Conservation (phyloP, 2,113 vertebrate species). For the Rhabdornis inornatus region DNA sequence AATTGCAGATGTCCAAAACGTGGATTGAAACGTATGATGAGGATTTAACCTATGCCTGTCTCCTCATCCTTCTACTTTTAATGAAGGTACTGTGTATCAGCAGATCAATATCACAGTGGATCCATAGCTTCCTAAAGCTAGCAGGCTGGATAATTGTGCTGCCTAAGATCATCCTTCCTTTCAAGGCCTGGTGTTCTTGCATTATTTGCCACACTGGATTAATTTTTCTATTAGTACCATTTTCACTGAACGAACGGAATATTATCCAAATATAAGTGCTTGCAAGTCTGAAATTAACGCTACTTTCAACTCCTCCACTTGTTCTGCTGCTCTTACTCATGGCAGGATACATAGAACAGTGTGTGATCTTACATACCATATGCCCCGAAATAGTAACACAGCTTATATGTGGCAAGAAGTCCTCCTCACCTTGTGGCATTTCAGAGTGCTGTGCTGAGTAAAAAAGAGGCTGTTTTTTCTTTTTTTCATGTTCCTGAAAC, state of each 20-base stretch:
- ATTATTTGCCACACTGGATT: not conserved
- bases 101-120: accelerated
- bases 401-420: not conserved
- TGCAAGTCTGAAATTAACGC: not conserved
- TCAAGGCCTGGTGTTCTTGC: not conserved
- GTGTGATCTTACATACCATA: not conserved
- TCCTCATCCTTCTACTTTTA: not conserved
- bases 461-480: not conserved
- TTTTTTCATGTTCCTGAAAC: not conserved
- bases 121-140: not conserved
- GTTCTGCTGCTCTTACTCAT: not conserved
- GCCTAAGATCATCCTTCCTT: not conserved
- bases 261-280: not conserved
- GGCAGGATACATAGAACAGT: not conserved
- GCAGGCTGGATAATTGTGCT: not conserved
- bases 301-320: not conserved
- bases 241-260: not conserved
- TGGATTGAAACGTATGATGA: not conserved
- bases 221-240: not conserved
- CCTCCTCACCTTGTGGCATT: not conserved
- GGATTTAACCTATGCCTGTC: not conserved
- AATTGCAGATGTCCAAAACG: not conserved
- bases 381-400: not conserved
- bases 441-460: not conserved
- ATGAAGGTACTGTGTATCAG: not conserved